A percentile compares a stretch with the other conserved stretches of the same genome.
These are phyloP conservation scores for Rhadina sibilatrix DNA, from an alignment of 2,113 vertebrate genomes.

Conservation along the genomic window DNA sequence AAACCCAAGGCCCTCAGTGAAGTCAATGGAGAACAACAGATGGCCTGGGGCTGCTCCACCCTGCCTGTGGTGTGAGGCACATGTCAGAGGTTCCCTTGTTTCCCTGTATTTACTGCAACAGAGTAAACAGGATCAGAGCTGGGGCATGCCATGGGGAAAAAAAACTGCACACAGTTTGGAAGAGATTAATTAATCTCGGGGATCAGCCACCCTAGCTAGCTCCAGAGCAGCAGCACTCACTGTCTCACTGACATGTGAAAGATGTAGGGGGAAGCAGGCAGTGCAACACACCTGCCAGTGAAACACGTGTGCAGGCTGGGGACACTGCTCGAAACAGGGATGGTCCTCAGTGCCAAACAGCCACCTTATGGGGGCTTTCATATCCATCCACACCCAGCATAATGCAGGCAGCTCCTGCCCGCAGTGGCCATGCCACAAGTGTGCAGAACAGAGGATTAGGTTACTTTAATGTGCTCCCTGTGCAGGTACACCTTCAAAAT, in stretches of 20 bases:
- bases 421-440: neutral
- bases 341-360: neutral
- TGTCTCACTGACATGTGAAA: neutral
- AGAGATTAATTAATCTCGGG: neutral
- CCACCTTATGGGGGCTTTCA: neutral
- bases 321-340: neutral
- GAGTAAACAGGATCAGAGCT: fast-evolving
- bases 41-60: neutral
- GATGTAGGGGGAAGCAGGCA: fast-evolving
- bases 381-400: neutral
- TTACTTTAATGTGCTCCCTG: neutral
- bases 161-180: neutral
- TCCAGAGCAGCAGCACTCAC: neutral
- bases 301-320: neutral
- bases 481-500: neutral
- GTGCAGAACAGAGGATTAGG: neutral
- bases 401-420: neutral
- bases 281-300: neutral
- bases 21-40: neutral
- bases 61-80: neutral
- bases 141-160: neutral
- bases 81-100: fast-evolving
- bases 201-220: fast-evolving
- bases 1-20: neutral
- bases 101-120: neutral